Evolutionary conservation across 2,113 vertebrate genomes (phyloP).

Genomic region (Heliornis fulica): DNA sequence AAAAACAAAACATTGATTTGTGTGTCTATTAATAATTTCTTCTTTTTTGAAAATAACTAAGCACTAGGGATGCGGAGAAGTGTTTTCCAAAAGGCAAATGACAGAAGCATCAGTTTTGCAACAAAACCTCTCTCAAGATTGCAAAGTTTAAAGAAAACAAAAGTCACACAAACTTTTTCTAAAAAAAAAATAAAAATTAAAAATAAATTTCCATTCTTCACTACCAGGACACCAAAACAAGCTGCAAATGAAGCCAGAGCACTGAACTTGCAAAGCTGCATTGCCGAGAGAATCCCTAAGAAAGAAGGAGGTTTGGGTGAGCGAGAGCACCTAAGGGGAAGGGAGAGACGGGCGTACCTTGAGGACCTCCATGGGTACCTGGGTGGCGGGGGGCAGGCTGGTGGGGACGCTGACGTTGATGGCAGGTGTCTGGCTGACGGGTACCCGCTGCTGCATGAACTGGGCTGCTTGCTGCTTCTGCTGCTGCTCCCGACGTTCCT

Average conservation of each 20-base stretch:
- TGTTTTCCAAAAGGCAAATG: neutral
- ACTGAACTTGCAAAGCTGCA: neutral
- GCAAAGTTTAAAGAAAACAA: neutral
- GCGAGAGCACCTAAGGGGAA: neutral
- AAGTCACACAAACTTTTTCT: neutral
- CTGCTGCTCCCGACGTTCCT: constrained; percentile 87
- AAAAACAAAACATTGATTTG: neutral
- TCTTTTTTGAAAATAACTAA: neutral
- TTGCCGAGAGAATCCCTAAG: fast-evolving
- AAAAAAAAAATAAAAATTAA: neutral
- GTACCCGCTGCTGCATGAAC: constrained; percentile 80
- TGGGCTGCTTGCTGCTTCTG: constrained; percentile 83
- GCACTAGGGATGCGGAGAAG: neutral
- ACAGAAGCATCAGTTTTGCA: neutral
- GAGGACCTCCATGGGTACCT: constrained; percentile 91
- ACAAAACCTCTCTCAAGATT: neutral
- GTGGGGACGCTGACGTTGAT: constrained; percentile 82
- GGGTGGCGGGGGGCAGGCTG: constrained; percentile 80
- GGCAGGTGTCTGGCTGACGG: constrained; percentile 84
- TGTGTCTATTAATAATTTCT: neutral
- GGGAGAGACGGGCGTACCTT: constrained; percentile 77
- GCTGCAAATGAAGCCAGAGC: neutral
- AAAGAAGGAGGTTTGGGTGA: neutral
- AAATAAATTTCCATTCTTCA: neutral
- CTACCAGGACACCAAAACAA: neutral